Evolutionary conservation across 2,888 invertebrate species (phyloP), one percentile per base, ranked within the genome.

Genomic region (Ormyrus pomaceus): DNA sequence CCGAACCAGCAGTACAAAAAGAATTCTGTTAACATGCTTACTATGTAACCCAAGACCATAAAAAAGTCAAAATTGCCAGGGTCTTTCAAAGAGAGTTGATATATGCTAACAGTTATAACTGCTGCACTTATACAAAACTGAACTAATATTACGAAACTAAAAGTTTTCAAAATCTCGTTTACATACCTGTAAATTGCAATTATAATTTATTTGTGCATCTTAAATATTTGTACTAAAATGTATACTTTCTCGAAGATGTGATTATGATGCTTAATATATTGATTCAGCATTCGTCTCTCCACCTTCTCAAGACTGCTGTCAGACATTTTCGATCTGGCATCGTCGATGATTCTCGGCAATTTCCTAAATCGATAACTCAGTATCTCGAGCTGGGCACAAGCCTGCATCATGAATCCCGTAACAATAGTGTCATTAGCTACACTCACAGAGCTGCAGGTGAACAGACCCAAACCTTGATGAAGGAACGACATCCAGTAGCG

Each of bases 21-120:
- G 7, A 78, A 72, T 48, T 78, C 71, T 5, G 80, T 69, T 66
- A 84, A 72, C 82, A 85, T 66, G n/a, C 58, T 9, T 5, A 13
- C 3, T n/a, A 66, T n/a, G 6, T 62, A 78, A 5, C 59, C 0
- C 6, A 55, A n/a, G 7, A 61, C 45, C 50, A 51, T 71, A 5
- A 71, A 7, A 61, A 71, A 71, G 3, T 71, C 59, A 0, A 71
- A 7, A n/a, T 51, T 6, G 7, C 19, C n/a, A 2, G 71, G 50
- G 6, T 6, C 51, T 50, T 51, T 71, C 11, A 51, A 34, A 5
- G 71, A 71, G 11, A 71, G 13, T 34, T 61, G 71, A 34, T 61
- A 71, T 7, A 71, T 34, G 7, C 34, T 65, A 7, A 56, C 11
- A 11, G 62, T 50, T 9, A 68, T 69, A 1, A 66, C 76, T 11